Percentiles rank a stretch among this genome's conserved stretches.
phyloP scores from a whole-genome alignment of 35 echinoderm and acorn worm genomes.

The Heliocidaris tuberculata region DNA sequence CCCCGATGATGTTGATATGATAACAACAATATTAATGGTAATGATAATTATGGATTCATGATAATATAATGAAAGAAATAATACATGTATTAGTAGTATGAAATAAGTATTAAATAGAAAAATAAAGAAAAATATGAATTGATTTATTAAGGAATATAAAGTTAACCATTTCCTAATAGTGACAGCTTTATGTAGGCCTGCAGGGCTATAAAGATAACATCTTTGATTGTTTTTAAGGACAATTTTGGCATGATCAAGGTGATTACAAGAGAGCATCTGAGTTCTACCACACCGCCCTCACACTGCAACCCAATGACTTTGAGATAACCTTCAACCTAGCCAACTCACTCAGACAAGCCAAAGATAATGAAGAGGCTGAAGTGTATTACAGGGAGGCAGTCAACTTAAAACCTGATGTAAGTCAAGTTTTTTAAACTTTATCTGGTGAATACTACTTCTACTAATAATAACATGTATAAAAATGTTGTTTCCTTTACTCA shows the following conservation, averaged over 20 bases:
- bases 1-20: neutral
- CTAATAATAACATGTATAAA: neutral
- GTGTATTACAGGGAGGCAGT: conserved; percentile 82
- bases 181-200: too few species aligned
- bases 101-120: too few species aligned
- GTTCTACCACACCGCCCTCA: conserved; percentile 66
- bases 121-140: too few species aligned
- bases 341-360: conserved; percentile 83
- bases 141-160: too few species aligned
- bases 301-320: conserved; percentile 78
- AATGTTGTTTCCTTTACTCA: too few species aligned
- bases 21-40: neutral
- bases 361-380: conserved; percentile 76
- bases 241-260: conserved; percentile 73
- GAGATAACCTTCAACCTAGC: conserved; percentile 95
- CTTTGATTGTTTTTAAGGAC: conserved; percentile 50
- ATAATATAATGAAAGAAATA: too few species aligned
- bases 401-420: conserved; percentile 83
- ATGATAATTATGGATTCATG: too few species aligned
- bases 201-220: too few species aligned
- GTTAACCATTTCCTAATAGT: too few species aligned
- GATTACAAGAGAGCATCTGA: conserved; percentile 60
- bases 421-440: conserved; percentile 21
- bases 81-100: too few species aligned
- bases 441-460: neutral